Evolutionary conservation across 64 coral and sea anemone species (phyloP).

Genomic region (Astreopora myriophthalma): DNA sequence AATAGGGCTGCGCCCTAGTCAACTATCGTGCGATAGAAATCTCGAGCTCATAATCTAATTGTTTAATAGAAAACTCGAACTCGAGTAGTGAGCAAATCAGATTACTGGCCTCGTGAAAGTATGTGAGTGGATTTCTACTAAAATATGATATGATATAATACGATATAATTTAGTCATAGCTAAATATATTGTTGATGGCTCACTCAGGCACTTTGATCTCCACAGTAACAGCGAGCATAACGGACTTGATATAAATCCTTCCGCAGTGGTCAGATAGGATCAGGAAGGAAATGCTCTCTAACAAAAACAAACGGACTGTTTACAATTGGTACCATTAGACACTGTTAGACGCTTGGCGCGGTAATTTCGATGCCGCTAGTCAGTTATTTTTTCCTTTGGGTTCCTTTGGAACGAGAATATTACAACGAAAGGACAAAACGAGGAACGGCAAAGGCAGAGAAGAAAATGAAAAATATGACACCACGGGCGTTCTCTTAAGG

Average conservation of each 20-base stretch:
- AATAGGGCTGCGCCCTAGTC: too few species aligned
- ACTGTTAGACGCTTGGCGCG: background rate
- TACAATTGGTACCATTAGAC: background rate
- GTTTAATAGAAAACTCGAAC: too few species aligned
- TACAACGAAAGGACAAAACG: background rate
- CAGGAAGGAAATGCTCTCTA: conserved; percentile 36
- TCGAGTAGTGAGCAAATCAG: too few species aligned
- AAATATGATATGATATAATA: too few species aligned
- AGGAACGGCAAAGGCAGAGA: background rate
- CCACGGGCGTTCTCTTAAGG: background rate
- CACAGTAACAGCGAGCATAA: conserved; percentile 3
- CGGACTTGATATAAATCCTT: background rate
- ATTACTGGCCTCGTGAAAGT: too few species aligned
- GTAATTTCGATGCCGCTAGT: conserved; percentile 17
- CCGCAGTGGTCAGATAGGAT: conserved; percentile 6
- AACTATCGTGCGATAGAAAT: too few species aligned
- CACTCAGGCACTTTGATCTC: background rate
- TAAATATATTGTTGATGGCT: background rate
- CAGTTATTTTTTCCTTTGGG: too few species aligned
- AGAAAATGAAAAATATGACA: background rate
- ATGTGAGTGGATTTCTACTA: too few species aligned
- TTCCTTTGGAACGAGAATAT: background rate
- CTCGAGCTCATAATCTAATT: too few species aligned
- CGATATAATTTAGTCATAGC: background rate
- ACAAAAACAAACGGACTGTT: conserved; percentile 1